Evolutionary conservation across 2,113 vertebrate species (phyloP), one percentile per base, ranked within the genome.

Genomic region (Stigmatopora argus): DNA sequence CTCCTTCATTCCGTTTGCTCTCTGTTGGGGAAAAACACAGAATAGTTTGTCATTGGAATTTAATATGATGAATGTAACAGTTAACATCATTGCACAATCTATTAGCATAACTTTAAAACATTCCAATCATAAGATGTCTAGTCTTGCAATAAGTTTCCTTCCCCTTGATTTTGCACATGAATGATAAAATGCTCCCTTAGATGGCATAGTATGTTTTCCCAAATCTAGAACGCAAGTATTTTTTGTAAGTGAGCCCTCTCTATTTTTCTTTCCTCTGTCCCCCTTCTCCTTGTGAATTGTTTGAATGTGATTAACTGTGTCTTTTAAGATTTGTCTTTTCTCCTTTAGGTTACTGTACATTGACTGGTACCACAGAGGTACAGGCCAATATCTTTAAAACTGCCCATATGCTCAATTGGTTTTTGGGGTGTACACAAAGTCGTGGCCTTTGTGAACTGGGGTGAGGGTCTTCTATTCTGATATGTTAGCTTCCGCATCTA

Each of bases 11-110:
- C 57, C 64, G 67, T 73, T 83, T 67, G 70, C 70, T 81, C 81
- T 90, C 82, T 85, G 38, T 88, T 84, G 79, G 88, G n/a, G 77
- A 83, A 35, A 75, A 76, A 79, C 74, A 73, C 77, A 92, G 92
- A 94, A 95, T 93, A 96, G 95, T 97, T 99, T 99, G 96, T 94
- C 97, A 96, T 97, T 92, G 94, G 93, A 93, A 90, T 90, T 89
- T 88, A 79, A 92, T 91, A 88, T 88, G 86, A 86, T 74, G 87
- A 83, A 64, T 81, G 72, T 70, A 81, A 74, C 67, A 72, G 71
- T 79, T 78, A 83, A 66, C 75, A 74, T 65, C 77, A 77, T 81
- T 76, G 78, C 73, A 73, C 69, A 75, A 69, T 81, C 74, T 75
- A 60, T 71, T 81, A 77, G 61, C 65, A 77, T 72, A 65, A n/a